Evolutionary conservation across 2,888 invertebrate genomes (phyloP).

Genomic region (Spilarctia lutea): DNA sequence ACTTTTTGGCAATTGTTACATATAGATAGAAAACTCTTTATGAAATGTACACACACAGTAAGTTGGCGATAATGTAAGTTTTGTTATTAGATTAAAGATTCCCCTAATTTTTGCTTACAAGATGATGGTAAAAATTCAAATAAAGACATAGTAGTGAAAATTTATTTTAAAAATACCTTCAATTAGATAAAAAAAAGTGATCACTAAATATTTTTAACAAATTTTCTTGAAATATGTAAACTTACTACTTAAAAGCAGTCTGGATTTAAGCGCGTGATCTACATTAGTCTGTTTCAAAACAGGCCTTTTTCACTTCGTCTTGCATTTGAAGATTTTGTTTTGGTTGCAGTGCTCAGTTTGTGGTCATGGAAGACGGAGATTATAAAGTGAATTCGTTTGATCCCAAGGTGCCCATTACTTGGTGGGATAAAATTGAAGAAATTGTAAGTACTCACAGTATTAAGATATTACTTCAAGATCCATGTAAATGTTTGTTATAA

Average conservation of each 20-base stretch:
- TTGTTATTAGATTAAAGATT: too few relatives aligned
- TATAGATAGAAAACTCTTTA: too few relatives aligned
- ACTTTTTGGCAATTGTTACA: too few relatives aligned
- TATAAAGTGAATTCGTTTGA: constrained; percentile 92
- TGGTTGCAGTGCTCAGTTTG: constrained; percentile 95
- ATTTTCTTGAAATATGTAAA: too few relatives aligned
- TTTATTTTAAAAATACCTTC: too few relatives aligned
- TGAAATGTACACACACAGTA: too few relatives aligned
- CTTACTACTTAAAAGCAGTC: background rate
- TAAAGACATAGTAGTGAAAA: too few relatives aligned
- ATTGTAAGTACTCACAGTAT: constrained; percentile 88
- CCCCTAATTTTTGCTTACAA: too few relatives aligned
- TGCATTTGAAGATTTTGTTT: background rate
- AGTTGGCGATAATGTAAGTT: too few relatives aligned
- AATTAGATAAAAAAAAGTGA: background rate
- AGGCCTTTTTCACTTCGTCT: background rate
- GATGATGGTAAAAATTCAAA: too few relatives aligned
- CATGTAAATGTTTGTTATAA: background rate
- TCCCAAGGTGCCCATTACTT: constrained; percentile 96
- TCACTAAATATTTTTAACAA: too few relatives aligned
- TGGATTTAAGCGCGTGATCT: background rate
- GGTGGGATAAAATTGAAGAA: constrained; percentile 98
- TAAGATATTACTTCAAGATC: background rate
- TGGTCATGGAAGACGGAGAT: constrained; percentile 93
- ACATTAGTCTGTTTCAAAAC: too few relatives aligned